Evolutionary conservation across 2,113 vertebrate genomes (phyloP).

Genomic region (Fulica atra): DNA sequence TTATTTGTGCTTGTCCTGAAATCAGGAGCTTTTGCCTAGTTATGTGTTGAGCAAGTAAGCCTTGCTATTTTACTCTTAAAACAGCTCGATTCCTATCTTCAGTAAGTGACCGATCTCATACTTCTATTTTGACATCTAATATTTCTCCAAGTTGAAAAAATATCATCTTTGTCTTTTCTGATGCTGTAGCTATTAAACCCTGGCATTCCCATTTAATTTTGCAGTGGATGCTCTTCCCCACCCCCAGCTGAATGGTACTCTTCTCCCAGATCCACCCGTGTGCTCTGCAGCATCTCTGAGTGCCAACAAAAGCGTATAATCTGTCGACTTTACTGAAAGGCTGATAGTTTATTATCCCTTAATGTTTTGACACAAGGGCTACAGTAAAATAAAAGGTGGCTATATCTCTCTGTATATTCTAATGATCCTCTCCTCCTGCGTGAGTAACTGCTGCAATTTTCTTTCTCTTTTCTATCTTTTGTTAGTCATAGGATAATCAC

Average conservation of each 20-base stretch:
- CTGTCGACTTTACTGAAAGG: neutral
- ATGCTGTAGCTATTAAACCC: neutral
- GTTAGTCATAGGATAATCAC: neutral
- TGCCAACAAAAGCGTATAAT: neutral
- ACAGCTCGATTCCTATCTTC: neutral
- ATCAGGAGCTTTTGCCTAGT: neutral
- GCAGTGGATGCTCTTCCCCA: neutral
- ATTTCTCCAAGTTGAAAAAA: neutral
- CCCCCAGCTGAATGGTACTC: accelerated
- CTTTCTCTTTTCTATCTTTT: neutral
- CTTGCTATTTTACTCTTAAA: neutral
- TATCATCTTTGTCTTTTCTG: neutral
- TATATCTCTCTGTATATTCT: neutral
- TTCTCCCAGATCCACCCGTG: neutral
- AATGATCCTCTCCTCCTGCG: neutral
- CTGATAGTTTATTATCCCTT: neutral
- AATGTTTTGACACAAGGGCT: neutral
- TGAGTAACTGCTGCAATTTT: neutral
- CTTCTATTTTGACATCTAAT: neutral
- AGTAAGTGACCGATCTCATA: neutral
- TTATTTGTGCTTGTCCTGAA: neutral
- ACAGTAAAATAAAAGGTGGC: neutral
- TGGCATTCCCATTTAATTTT: neutral
- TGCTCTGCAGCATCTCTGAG: neutral
- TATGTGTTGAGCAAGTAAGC: neutral